These are phyloP conservation scores for Aurelia sp. DNA, from an alignment of 30 jellyfish, hydroid and myxozoan genomes.

Conservation along the genomic window DNA sequence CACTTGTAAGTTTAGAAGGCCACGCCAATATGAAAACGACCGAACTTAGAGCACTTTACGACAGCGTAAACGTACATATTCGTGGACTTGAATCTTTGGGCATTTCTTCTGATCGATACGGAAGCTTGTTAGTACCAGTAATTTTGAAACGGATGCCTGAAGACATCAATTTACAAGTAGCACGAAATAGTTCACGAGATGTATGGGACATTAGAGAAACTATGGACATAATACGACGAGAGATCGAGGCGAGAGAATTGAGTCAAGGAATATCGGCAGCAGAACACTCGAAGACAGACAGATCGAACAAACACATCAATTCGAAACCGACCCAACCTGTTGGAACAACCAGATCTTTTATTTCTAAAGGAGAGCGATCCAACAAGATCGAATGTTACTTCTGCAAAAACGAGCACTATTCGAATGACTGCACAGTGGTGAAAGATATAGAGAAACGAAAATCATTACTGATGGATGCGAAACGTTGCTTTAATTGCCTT, in stretches of 20 bases:
- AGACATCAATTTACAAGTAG: constrained; percentile 43
- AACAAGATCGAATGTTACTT: constrained; percentile 8
- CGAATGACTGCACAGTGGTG: constrained; percentile 23
- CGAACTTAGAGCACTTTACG: constrained; percentile 28
- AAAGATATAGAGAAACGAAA: constrained; percentile 23
- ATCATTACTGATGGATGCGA: not conserved
- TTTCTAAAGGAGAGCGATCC: constrained; percentile 4
- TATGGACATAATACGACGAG: constrained; percentile 30
- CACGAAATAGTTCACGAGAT: constrained; percentile 50
- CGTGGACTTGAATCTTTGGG: constrained; percentile 71
- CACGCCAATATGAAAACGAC: not conserved
- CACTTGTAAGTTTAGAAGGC: constrained; percentile 15
- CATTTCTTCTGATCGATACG: constrained; percentile 38
- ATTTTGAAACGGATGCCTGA: constrained; percentile 45
- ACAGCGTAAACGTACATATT: constrained; percentile 45
- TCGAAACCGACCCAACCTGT: not conserved
- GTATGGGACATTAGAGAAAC: constrained; percentile 58
- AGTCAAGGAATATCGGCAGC: constrained; percentile 4
- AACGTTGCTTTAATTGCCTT: constrained; percentile 56
- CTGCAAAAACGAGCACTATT: constrained; percentile 33
- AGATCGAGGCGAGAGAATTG: constrained; percentile 66
- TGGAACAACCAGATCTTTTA: constrained; percentile 46
- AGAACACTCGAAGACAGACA: constrained; percentile 1
- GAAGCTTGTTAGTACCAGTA: constrained; percentile 64
- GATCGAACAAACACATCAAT: not conserved